phyloP scores from a whole-genome alignment of 2,113 vertebrate species.

The Melanerpes aurifrons region DNA sequence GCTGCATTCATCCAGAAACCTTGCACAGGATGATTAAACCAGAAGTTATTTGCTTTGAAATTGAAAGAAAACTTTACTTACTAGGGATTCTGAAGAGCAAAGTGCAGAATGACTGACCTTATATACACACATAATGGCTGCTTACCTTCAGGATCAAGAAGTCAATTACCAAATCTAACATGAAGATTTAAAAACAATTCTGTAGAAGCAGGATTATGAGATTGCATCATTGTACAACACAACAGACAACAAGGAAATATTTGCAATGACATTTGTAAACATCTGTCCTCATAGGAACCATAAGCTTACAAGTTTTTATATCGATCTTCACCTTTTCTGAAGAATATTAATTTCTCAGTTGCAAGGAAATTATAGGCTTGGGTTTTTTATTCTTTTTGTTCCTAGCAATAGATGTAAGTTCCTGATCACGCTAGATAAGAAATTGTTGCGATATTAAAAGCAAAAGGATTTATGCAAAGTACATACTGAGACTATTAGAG shows the following conservation, averaged over 20 bases:
- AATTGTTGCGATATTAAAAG: not conserved
- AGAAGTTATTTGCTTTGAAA: conserved; percentile 28
- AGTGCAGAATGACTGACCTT: not conserved
- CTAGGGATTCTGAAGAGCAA: not conserved
- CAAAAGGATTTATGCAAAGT: not conserved
- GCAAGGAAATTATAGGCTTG: not conserved
- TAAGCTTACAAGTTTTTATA: not conserved
- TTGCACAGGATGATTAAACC: not conserved
- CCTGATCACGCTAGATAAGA: not conserved
- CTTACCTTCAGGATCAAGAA: not conserved
- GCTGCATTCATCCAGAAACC: conserved; percentile 17
- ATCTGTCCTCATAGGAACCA: not conserved
- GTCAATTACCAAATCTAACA: not conserved
- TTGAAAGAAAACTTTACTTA: not conserved
- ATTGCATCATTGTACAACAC: not conserved
- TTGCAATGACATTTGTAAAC: not conserved
- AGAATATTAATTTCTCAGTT: not conserved
- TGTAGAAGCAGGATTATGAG: not conserved
- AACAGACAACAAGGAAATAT: not conserved
- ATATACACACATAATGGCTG: fast-evolving
- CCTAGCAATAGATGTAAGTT: not conserved
- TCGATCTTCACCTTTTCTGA: not conserved
- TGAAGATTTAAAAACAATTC: not conserved
- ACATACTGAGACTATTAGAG: not conserved
- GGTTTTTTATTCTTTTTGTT: not conserved